Base-by-base conservation (phyloP, 2,797 vertebrate genomes). In the Pelodytes ibericus region DNA sequence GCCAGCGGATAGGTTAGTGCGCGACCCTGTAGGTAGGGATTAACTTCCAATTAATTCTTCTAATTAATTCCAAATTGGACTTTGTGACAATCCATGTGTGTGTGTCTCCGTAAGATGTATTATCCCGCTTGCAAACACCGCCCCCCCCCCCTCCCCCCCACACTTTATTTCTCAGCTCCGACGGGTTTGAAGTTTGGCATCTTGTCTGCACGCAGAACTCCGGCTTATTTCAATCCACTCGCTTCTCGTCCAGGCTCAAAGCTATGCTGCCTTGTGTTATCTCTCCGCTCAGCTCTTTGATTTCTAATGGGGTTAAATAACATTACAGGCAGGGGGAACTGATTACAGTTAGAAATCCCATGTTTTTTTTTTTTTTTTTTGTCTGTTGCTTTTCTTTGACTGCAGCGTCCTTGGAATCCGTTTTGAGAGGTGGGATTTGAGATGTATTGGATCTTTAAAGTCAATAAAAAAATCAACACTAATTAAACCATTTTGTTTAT, bases 11-110 rank as follows among this genome's bases (percentile, higher is more conserved):
- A 41, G 60, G 60, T 63, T 63, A 18, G 49, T 65, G 51, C 16
- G 27, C 61, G 41, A 29, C 71, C 65, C 75, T 49, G 68, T 57
- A 65, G 60, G 75, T 71, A 64, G 75, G 66, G 61, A 77, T 77
- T 77, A 77, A 59, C 67, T 77, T 63, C 67, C 26, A 71, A 77
- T 77, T 77, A 64, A 77, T 71, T 77, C 67, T 77, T 59, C 31
- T 77, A 71, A 77, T 77, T 71, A 77, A 70, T 77, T 77, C 60
- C n/a, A 71, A 63, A 77, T 57, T 31, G 62, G 59, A 57, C 66
- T 62, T 76, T 70, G 66, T 76, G 66, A 33, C 49, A 71, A 70
- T 64, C 60, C 49, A 16, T 30, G 44, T 64, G 49, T 63, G 39
- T n/a, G 33, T 59, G 33, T 59, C 26, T 77, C 13, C 25, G 49